Conservation (phyloP, 2,797 vertebrate genomes). For the Taenioides sp. region DNA sequence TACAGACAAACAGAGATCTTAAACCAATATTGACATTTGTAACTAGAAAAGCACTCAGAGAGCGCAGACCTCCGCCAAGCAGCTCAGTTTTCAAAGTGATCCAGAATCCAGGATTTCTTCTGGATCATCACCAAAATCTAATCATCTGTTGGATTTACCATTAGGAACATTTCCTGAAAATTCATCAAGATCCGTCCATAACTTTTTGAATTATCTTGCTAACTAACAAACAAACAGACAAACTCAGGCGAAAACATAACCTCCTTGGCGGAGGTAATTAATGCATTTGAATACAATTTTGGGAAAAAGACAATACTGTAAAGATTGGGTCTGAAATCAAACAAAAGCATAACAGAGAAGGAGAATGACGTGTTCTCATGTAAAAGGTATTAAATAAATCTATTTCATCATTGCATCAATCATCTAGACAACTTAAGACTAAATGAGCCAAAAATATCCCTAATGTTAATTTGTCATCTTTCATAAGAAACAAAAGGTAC, state of each 20-base stretch:
- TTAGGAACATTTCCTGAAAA: no score
- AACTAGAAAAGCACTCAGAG: no score
- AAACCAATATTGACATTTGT: background rate
- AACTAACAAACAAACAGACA: no score
- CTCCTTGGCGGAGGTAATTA: no score
- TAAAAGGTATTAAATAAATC: background rate
- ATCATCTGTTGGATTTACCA: no score
- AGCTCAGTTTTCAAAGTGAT: no score
- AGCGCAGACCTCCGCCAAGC: no score
- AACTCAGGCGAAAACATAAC: no score
- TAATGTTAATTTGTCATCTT: background rate
- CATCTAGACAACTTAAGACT: background rate
- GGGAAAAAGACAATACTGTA: background rate
- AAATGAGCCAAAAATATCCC: background rate
- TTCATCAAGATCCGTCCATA: no score
- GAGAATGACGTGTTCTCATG: background rate
- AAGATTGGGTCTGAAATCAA: background rate
- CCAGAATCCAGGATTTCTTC: no score
- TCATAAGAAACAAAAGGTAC: background rate
- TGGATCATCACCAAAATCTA: no score
- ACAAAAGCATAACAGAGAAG: background rate
- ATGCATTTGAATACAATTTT: background rate
- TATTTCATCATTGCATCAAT: background rate
- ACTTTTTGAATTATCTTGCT: no score
- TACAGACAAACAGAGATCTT: background rate